Base-by-base conservation (phyloP, 2,113 vertebrate genomes). In the Prionailurus bengalensis region DNA sequence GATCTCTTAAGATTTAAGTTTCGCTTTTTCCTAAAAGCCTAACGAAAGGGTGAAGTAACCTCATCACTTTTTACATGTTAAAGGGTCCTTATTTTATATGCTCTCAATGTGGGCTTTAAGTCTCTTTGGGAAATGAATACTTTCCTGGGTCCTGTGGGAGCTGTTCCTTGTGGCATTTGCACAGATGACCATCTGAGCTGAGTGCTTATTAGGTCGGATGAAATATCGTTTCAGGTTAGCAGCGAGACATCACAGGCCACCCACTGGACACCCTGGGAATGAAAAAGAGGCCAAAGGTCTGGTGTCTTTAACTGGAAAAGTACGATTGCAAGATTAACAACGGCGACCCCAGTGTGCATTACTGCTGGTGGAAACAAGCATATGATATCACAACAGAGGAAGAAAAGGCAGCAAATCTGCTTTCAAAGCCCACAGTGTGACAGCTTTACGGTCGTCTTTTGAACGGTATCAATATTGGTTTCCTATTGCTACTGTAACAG, bases 241-340 rank as follows among this genome's bases (percentile, higher is more conserved):
- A 13, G 0, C 17, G 48, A 65, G 25, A 82, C 7, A 0, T 87
- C 4, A 1, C 0, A 74, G 96, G 92, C 21, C 1, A 95, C 0
- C 96, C 76, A 79, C 39, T 4, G 87, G 96, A 6, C 66, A 0
- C 5, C 16, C 33, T 48, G 91, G 55, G 90, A 68, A 0, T 5
- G 55, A 83, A 94, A 42, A 23, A 48, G 31, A 90, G 97, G 97
- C 17, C 96, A 93, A 94, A 97, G 98, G 89, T 83, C 95, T 8
- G 76, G 61, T 0, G 71, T 63, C 93, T 96, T 97, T 9, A 79
- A 79, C 66, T 81, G 85, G 91, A 70, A 87, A 96, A 97, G 94
- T 84, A 8, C 92, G 12, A n/a, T 9, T 0, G 93, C 92, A 76
- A 92, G 80, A 88, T 97, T 70, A 73, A 45, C 94, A 42, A 1